These are phyloP conservation scores for Caenorhabditis auriculariae DNA, from an alignment of 2,888 invertebrate genomes.

Conservation along the genomic window DNA sequence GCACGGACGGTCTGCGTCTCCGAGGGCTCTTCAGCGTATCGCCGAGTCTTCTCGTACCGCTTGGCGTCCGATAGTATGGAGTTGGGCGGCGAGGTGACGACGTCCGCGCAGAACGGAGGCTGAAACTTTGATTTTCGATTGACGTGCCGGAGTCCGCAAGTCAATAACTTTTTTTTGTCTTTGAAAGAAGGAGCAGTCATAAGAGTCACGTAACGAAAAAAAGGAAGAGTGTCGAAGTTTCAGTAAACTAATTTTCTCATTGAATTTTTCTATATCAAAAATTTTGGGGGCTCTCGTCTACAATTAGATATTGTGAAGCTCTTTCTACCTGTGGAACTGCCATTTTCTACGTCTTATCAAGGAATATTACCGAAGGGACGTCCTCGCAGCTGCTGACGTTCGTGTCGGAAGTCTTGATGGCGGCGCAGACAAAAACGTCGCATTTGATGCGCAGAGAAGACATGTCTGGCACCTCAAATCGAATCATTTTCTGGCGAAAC, in stretches of 20 bases:
- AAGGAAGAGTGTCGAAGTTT: too few species aligned
- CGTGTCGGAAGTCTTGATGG: conserved; percentile 47
- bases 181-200: not conserved
- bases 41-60: conserved; percentile 34
- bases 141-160: not conserved
- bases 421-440: conserved; percentile 57
- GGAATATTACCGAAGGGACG: conserved; percentile 51
- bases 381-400: conserved; percentile 51
- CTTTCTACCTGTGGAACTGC: too few species aligned
- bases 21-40: conserved; percentile 19
- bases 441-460: conserved; percentile 52
- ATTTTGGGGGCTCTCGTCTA: too few species aligned
- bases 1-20: conserved; percentile 29
- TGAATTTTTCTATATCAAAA: too few species aligned
- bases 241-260: too few species aligned
- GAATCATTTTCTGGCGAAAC: not conserved
- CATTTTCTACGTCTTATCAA: too few species aligned
- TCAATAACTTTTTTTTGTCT: not conserved
- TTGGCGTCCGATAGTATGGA: conserved; percentile 56
- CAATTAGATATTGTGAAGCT: too few species aligned
- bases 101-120: conserved; percentile 61
- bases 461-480: conserved; percentile 54
- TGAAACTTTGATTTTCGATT: conserved; percentile 14
- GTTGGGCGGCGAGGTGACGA: conserved; percentile 59
- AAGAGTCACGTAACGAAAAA: not conserved